A percentile compares a stretch with the other conserved stretches of the same genome.
Evolutionary conservation across 2,888 invertebrate species (phyloP).

Genomic region (Timema cristinae): DNA sequence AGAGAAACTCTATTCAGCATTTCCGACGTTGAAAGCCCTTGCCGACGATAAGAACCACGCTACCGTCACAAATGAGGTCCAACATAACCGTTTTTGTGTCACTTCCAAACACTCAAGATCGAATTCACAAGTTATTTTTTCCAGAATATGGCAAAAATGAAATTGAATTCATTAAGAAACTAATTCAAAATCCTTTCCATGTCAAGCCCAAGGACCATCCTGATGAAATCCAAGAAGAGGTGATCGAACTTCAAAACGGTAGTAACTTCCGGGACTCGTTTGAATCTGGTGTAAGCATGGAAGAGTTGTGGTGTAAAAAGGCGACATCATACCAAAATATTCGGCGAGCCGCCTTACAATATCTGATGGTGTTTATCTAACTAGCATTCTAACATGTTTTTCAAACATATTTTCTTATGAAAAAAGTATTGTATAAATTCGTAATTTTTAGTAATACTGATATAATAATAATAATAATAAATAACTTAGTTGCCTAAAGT

Average conservation of each 20-base stretch:
- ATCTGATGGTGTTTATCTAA: background rate
- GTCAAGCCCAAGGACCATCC: constrained; percentile 10
- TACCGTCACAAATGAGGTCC: background rate
- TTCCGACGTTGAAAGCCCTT: background rate
- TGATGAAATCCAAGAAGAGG: constrained; percentile 16
- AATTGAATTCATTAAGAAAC: background rate
- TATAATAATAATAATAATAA: too few relatives aligned
- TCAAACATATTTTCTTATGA: too few relatives aligned
- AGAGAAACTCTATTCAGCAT: too few relatives aligned
- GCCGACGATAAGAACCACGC: background rate
- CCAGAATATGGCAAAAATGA: constrained; percentile 3
- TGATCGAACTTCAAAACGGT: constrained; percentile 7
- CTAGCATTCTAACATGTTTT: too few relatives aligned
- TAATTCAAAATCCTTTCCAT: constrained; percentile 7
- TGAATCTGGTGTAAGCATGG: constrained; percentile 7
- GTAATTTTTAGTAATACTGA: too few relatives aligned
- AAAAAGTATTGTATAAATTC: too few relatives aligned
- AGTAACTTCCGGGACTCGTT: constrained; percentile 2
- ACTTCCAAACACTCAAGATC: background rate
- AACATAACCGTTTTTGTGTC: background rate
- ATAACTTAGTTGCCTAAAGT: too few relatives aligned
- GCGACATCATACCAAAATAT: background rate
- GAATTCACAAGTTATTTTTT: background rate
- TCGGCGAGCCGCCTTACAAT: background rate
- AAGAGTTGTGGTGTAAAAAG: constrained; percentile 11